A percentile compares a stretch with the other conserved stretches of the same genome.
phyloP scores from a whole-genome alignment of 1,140 invertebrate species.

The Drosophila funebris region DNA sequence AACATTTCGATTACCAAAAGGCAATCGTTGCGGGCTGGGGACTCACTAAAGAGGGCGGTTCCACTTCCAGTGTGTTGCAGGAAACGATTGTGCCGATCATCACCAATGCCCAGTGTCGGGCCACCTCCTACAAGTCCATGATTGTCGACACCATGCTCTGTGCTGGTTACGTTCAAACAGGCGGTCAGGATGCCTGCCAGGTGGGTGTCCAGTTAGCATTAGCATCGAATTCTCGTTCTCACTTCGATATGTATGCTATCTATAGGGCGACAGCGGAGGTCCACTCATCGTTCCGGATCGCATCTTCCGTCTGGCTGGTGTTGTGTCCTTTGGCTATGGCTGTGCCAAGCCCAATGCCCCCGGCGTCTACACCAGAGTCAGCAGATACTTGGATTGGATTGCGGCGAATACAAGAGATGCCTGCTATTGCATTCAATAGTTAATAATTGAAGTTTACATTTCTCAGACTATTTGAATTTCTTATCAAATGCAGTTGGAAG shows the following conservation, averaged over 20 bases:
- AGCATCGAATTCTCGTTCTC: background rate
- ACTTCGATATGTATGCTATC: background rate
- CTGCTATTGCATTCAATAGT: slow-evolving; percentile 67
- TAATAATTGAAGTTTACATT: background rate
- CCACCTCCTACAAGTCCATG: slow-evolving; percentile 94
- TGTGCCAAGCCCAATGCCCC: slow-evolving; percentile 94
- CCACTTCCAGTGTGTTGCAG: slow-evolving; percentile 91
- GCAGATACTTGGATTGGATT: slow-evolving; percentile 79
- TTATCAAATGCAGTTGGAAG: background rate
- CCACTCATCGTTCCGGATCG: slow-evolving; percentile 94
- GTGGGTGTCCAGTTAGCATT: slow-evolving; percentile 70
- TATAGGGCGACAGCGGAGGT: slow-evolving; percentile 87
- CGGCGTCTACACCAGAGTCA: slow-evolving; percentile 86
- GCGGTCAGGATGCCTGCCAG: slow-evolving; percentile 96
- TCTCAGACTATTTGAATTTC: too few species aligned
- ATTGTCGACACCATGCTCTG: slow-evolving; percentile 96
- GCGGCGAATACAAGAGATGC: slow-evolving; percentile 74
- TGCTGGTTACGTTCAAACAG: slow-evolving; percentile 93
- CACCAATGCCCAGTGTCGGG: slow-evolving; percentile 93
- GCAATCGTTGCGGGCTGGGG: slow-evolving; percentile 91
- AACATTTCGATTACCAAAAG: slow-evolving; percentile 73
- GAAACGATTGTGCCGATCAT: slow-evolving; percentile 95
- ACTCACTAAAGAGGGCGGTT: slow-evolving; percentile 91
- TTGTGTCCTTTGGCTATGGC: slow-evolving; percentile 90
- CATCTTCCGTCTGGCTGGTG: slow-evolving; percentile 93